phyloP scores from a whole-genome alignment of 2,888 invertebrate genomes.

The Brachyptera risi region DNA sequence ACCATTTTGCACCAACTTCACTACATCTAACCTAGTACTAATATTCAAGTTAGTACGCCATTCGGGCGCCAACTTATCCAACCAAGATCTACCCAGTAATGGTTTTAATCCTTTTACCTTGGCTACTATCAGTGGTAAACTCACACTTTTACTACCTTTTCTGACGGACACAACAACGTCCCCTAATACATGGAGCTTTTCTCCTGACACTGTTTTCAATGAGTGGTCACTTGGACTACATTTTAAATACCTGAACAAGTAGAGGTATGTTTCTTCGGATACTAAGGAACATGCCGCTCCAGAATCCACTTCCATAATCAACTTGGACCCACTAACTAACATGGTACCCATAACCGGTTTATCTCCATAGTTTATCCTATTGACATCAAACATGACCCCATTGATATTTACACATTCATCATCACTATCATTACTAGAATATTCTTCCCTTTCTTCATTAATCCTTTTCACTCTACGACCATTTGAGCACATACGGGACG shows the following conservation, averaged over 20 bases:
- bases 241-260: background rate
- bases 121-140: background rate
- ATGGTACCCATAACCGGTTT: background rate
- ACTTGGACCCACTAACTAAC: background rate
- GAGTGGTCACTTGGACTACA: background rate
- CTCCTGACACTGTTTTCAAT: background rate
- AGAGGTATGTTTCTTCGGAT: background rate
- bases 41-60: background rate
- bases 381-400: too few relatives aligned
- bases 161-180: background rate
- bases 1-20: background rate
- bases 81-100: background rate
- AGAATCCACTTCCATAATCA: constrained; percentile 1
- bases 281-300: constrained; percentile 5
- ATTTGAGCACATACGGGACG: background rate
- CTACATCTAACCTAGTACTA: background rate
- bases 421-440: too few relatives aligned
- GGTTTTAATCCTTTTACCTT: background rate
- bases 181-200: background rate
- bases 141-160: background rate
- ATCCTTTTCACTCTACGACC: background rate
- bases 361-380: too few relatives aligned
- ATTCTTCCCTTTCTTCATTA: too few relatives aligned
- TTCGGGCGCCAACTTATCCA: background rate
- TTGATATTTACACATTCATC: too few relatives aligned